Conservation (phyloP, 2,113 vertebrate genomes). For the Eurypyga helias region DNA sequence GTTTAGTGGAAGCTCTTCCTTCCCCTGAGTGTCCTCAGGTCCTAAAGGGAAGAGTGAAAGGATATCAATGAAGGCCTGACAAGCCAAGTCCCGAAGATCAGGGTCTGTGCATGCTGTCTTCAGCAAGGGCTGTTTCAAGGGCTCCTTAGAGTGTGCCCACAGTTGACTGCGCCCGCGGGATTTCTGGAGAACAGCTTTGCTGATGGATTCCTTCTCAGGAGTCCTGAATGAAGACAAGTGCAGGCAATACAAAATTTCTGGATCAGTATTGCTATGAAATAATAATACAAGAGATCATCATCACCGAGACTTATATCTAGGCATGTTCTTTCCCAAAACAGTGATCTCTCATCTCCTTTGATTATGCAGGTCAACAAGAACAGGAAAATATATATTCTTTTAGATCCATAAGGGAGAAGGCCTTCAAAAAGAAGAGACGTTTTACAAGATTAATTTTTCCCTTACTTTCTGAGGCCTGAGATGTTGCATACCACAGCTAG, state of each 20-base stretch:
- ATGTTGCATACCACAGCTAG: neutral
- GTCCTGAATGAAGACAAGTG: slow-evolving; percentile 69
- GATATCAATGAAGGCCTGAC: slow-evolving; percentile 94
- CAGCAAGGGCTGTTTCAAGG: slow-evolving; percentile 89
- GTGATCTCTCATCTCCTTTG: neutral
- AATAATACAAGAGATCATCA: neutral
- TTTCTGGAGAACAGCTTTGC: slow-evolving; percentile 84
- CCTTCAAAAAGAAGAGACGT: neutral
- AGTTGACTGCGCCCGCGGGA: slow-evolving; percentile 79
- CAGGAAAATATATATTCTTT: neutral
- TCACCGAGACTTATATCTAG: neutral
- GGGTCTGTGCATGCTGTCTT: slow-evolving; percentile 77
- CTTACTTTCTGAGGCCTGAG: neutral
- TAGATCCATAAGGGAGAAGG: neutral
- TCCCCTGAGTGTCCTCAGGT: neutral
- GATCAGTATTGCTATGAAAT: neutral
- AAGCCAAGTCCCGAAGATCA: slow-evolving; percentile 86
- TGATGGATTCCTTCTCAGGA: slow-evolving; percentile 86
- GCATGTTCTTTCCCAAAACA: neutral
- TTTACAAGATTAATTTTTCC: neutral
- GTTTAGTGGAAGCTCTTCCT: neutral
- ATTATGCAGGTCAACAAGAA: neutral
- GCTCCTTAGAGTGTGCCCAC: slow-evolving; percentile 89
- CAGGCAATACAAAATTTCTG: neutral
- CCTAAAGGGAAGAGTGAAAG: slow-evolving; percentile 64